Percentiles rank a stretch among this genome's conserved stretches.
Evolutionary conservation across 2,113 vertebrate genomes (phyloP).

Genomic region (Gymnorhina tibicen): DNA sequence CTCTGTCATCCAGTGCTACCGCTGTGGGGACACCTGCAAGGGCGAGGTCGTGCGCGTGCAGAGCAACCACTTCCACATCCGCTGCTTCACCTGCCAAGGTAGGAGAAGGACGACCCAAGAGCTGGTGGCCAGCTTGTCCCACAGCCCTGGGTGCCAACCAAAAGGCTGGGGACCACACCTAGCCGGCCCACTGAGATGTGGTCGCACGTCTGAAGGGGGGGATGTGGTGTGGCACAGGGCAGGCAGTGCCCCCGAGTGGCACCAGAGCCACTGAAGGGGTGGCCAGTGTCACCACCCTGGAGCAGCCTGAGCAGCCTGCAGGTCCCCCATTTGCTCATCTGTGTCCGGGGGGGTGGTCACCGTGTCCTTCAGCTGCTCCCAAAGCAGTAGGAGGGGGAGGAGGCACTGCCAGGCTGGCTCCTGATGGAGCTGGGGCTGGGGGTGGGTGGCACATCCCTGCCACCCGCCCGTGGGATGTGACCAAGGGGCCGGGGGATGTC

Average conservation of each 20-base stretch:
- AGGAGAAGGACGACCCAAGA: background rate
- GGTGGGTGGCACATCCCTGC: background rate
- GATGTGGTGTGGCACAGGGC: accelerated
- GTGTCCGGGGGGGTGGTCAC: background rate
- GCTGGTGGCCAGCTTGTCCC: background rate
- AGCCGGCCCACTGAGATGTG: accelerated
- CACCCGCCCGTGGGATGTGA: background rate
- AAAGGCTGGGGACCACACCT: background rate
- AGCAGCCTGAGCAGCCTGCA: background rate
- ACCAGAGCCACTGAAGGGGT: background rate
- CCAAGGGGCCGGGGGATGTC: no score
- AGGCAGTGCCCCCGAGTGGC: background rate
- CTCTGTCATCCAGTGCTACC: constrained; percentile 88
- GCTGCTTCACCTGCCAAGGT: constrained; percentile 99
- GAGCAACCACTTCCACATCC: constrained; percentile 95
- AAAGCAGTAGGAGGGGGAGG: background rate
- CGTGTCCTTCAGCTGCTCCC: background rate
- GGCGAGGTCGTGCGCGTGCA: constrained; percentile 97
- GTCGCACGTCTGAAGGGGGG: accelerated
- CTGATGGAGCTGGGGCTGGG: background rate
- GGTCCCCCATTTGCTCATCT: accelerated
- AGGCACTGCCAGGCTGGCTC: background rate
- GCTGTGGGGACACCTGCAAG: constrained; percentile 92
- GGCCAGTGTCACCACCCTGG: background rate
- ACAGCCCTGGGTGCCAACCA: background rate